Base-by-base conservation (phyloP, 1,140 invertebrate genomes). In the Drosophila lowei region DNA sequence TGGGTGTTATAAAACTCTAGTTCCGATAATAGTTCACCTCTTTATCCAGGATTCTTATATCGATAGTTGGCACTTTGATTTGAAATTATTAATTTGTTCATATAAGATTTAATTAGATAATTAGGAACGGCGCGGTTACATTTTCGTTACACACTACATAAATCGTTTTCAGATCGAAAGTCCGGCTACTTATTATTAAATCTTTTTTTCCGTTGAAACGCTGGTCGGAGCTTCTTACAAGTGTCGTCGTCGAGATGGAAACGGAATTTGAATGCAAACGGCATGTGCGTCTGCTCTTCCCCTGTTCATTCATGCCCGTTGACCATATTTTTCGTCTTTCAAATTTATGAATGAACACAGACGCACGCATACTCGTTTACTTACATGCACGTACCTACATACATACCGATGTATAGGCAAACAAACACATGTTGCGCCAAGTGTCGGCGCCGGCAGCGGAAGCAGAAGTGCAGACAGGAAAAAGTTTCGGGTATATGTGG, bases 361-460 rank as follows among this genome's bases (percentile, higher is more conserved):
- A 59, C 54, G 28, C 41, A 65, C 44, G 47, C 60, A 56, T 13
- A 15, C 54, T 41, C 25, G 65, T 58, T 9, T 30, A 30, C 8
- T 9, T 9, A 30, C 2, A 30, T 30, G 30, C 30, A 18, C 41
- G 44, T 63, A 63, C 72, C 68, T 62, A 49, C 64, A 61, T 50
- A 8, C 43, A 16, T 11, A 42, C 34, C 38, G 9, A 34, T 34
- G 30, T 34, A 34, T 9, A 11, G 3, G 34, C 50, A 38, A 42
- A 25, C 68, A 56, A 49, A 70, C 80, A 85, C 80, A 85, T 85
- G 80, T 86, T 85, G 77, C 81, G 62, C 61, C 34, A 71, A 78
- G 63, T 77, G 80, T 67, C 80, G 55, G 28, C 58, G 34, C 18
- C 16, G 42, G 53, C 78, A 58, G 54, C 78, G 83, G 72, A 84